These are phyloP conservation scores for Drosophila saltans DNA, from an alignment of 1,140 invertebrate genomes.

Conservation along the genomic window DNA sequence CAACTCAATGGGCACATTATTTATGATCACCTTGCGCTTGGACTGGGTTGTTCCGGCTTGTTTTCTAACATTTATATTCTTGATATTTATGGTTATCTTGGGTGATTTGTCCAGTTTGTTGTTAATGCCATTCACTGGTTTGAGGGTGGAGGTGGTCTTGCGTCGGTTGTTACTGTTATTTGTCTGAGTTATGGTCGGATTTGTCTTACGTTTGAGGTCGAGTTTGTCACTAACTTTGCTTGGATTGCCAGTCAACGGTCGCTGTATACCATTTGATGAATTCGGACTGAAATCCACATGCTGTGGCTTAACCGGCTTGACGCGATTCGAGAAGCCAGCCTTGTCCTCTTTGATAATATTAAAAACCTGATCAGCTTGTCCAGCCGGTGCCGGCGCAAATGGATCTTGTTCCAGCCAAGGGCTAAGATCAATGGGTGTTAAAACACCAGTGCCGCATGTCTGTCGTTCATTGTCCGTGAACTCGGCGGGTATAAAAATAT, in stretches of 20 bases:
- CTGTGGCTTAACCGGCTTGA: constrained; percentile 40
- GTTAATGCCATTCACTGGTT: constrained; percentile 53
- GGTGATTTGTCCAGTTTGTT: constrained; percentile 75
- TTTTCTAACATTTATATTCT: constrained; percentile 49
- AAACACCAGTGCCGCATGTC: constrained; percentile 63
- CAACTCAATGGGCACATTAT: constrained; percentile 75
- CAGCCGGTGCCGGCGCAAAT: constrained; percentile 44
- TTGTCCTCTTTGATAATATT: constrained; percentile 68
- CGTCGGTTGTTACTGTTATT: constrained; percentile 53
- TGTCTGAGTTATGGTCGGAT: constrained; percentile 35
- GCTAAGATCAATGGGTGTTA: constrained; percentile 70
- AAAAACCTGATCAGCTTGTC: constrained; percentile 29
- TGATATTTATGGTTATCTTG: constrained; percentile 59
- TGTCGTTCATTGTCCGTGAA: constrained; percentile 73
- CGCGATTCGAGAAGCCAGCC: constrained; percentile 64
- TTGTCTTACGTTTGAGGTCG: constrained; percentile 68
- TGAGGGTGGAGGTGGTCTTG: constrained; percentile 46
- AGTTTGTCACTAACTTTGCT: constrained; percentile 76
- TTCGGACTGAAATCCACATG: constrained; percentile 61
- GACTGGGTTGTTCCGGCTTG: constrained; percentile 22
- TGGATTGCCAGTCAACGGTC: constrained; percentile 42
- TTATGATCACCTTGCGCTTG: constrained; percentile 68
- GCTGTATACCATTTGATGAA: constrained; percentile 53
- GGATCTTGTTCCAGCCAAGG: constrained; percentile 82
- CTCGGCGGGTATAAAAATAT: constrained; percentile 75